Percentiles rank a stretch among this genome's conserved stretches.
phyloP scores from a whole-genome alignment of 2,113 vertebrate species.

The Seriola quinqueradiata region DNA sequence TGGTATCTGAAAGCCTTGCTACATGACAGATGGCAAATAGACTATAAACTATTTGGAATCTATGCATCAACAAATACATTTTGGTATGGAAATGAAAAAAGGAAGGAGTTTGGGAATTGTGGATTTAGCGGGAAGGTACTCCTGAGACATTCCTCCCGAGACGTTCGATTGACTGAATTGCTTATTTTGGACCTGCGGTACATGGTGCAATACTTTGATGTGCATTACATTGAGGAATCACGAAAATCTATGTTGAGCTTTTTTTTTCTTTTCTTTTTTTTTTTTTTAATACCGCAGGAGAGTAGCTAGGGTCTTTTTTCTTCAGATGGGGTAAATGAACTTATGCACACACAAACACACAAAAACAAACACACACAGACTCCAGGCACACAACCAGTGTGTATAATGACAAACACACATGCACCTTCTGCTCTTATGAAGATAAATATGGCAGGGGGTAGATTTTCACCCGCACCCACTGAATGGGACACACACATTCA shows the following conservation, averaged over 20 bases:
- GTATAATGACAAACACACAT: slow-evolving; percentile 69
- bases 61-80: slow-evolving; percentile 71
- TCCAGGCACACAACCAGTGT: slow-evolving; percentile 55
- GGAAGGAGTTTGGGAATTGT: slow-evolving; percentile 43
- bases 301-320: slow-evolving; percentile 46
- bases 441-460: slow-evolving; percentile 87
- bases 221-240: slow-evolving; percentile 57
- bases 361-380: slow-evolving; percentile 53
- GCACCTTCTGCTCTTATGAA: slow-evolving; percentile 87
- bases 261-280: slow-evolving; percentile 11
- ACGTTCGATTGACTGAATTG: slow-evolving; percentile 37
- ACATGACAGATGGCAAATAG: slow-evolving; percentile 75
- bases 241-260: slow-evolving; percentile 37
- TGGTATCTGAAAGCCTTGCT: slow-evolving; percentile 67
- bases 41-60: slow-evolving; percentile 70
- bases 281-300: slow-evolving; percentile 19
- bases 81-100: slow-evolving; percentile 55
- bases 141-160: slow-evolving; percentile 39
- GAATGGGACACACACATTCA: slow-evolving; percentile 86
- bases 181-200: slow-evolving; percentile 48
- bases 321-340: slow-evolving; percentile 68
- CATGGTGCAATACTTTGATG: slow-evolving; percentile 51
- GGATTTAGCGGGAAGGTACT: slow-evolving; percentile 55
- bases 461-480: slow-evolving; percentile 85
- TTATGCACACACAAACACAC: slow-evolving; percentile 58